Conservation (phyloP, 2,797 vertebrate genomes). For the Spondyliosoma cantharus region DNA sequence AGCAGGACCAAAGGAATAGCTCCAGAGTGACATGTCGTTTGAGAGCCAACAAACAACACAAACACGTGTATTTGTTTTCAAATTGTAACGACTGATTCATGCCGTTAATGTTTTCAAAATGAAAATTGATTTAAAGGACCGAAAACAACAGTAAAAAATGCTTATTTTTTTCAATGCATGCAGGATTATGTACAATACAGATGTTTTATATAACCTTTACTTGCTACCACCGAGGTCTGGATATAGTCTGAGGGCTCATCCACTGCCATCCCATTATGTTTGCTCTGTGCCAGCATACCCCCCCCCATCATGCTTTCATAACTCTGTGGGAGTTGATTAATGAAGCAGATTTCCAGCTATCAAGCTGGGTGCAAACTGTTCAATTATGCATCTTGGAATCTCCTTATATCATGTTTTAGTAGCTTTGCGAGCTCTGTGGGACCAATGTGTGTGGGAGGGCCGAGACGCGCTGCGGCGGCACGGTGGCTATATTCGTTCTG, state of each 20-base stretch:
- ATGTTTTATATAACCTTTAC: conserved; percentile 34
- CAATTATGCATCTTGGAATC: conserved; percentile 82
- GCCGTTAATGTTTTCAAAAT: neutral
- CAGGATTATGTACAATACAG: conserved; percentile 10
- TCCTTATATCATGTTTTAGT: conserved; percentile 80
- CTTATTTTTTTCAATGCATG: neutral
- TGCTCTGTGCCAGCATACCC: conserved; percentile 61
- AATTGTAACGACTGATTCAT: neutral
- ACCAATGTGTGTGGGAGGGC: conserved; percentile 43
- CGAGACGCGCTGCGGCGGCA: conserved; percentile 29
- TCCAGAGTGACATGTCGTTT: conserved; percentile 19
- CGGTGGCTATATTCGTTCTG: conserved; percentile 60
- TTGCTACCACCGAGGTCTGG: conserved; percentile 26
- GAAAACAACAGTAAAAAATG: neutral
- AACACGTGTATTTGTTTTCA: neutral
- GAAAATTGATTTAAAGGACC: neutral
- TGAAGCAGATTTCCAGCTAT: conserved; percentile 78
- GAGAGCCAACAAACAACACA: conserved; percentile 20
- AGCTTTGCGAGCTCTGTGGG: conserved; percentile 56
- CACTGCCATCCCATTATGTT: conserved; percentile 57
- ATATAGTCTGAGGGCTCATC: conserved; percentile 46
- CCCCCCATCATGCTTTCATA: conserved; percentile 63
- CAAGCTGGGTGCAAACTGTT: conserved; percentile 83
- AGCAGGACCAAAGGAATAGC: conserved; percentile 6
- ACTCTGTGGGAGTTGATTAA: conserved; percentile 82